These are phyloP conservation scores for Ametastegia equiseti DNA, from an alignment of 2,888 invertebrate genomes.

Conservation along the genomic window DNA sequence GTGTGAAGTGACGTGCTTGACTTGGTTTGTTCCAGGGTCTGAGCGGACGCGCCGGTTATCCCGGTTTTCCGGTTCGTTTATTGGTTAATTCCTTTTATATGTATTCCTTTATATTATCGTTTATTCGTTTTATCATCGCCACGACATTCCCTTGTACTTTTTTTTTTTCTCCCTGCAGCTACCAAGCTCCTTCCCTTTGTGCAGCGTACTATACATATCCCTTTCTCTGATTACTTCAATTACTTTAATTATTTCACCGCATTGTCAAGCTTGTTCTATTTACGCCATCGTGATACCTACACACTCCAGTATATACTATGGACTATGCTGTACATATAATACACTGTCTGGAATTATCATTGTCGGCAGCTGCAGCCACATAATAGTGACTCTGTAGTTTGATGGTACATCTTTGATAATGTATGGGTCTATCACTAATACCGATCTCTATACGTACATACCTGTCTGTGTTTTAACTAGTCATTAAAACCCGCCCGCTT, in stretches of 20 bases:
- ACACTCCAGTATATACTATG: no score
- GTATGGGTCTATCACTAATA: neutral
- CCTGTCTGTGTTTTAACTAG: neutral
- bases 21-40: slow-evolving; percentile 78
- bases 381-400: neutral
- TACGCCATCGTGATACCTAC: no score
- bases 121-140: slow-evolving; percentile 50
- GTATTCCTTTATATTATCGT: slow-evolving; percentile 48
- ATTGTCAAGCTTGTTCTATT: slow-evolving; percentile 21
- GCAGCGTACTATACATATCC: slow-evolving; percentile 26
- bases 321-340: neutral
- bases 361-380: neutral
- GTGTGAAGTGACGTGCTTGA: slow-evolving; percentile 50
- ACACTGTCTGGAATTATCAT: neutral
- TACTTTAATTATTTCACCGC: slow-evolving; percentile 18
- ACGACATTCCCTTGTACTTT: neutral
- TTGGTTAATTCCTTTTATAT: slow-evolving; percentile 47
- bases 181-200: slow-evolving; percentile 12
- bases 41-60: slow-evolving; percentile 78
- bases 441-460: neutral
- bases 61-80: slow-evolving; percentile 80
- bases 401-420: neutral
- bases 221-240: slow-evolving; percentile 34
- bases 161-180: no score
- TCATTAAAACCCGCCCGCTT: neutral